These are phyloP conservation scores for Peribatodes rhomboidaria DNA, from an alignment of 2,888 invertebrate species.

Conservation along the genomic window DNA sequence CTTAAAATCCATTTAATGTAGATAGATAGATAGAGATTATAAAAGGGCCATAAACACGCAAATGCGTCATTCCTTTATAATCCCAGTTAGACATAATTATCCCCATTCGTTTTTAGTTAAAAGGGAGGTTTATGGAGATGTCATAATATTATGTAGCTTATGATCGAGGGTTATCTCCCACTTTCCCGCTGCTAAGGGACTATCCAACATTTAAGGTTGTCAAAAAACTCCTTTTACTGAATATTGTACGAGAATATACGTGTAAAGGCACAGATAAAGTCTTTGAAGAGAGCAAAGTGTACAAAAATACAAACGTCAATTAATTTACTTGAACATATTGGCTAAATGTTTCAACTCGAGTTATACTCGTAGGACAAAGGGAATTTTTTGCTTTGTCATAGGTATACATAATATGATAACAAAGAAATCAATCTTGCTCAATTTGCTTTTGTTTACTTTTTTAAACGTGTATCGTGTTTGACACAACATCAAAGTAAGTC, in stretches of 20 bases:
- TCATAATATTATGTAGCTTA: not conserved
- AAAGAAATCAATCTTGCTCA: too few species aligned
- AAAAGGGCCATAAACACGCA: constrained; percentile 14
- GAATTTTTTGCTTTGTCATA: too few species aligned
- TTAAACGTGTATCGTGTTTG: too few species aligned
- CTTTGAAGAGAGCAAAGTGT: not conserved
- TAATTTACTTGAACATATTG: too few species aligned
- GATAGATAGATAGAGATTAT: too few species aligned
- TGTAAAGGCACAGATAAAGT: not conserved
- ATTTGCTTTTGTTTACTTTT: too few species aligned
- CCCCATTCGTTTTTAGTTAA: constrained; percentile 7
- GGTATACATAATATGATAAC: too few species aligned
- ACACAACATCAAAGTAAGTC: not conserved
- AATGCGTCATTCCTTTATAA: constrained; percentile 18
- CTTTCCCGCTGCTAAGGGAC: constrained; percentile 4
- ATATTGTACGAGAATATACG: not conserved
- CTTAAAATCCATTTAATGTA: constrained; percentile 3
- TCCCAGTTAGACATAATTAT: constrained; percentile 9
- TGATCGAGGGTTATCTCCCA: constrained; percentile 14
- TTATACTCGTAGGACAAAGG: too few species aligned
- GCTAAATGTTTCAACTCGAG: too few species aligned
- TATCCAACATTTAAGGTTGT: constrained; percentile 18
- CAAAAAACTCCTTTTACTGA: constrained; percentile 15
- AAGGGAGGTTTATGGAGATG: constrained; percentile 17
- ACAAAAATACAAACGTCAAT: not conserved